Conservation (phyloP, 2,113 vertebrate genomes). For the Aptenodytes patagonicus region DNA sequence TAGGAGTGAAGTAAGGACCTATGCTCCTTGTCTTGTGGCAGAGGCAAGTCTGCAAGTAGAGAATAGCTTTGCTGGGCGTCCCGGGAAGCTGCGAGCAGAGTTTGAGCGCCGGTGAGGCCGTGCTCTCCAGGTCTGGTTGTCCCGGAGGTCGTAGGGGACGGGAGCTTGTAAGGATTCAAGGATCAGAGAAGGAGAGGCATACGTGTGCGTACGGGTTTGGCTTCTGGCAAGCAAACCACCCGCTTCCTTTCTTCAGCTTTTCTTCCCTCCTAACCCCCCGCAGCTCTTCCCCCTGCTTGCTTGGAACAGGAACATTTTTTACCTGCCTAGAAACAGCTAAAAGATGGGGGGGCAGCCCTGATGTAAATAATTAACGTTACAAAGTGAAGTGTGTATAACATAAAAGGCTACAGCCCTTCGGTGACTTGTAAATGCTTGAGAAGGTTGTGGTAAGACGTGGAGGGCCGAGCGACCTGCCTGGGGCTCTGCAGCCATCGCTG, state of each 20-base stretch:
- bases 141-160: slow-evolving; percentile 3
- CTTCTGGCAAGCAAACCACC: slow-evolving; percentile 50
- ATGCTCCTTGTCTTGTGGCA: not conserved
- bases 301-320: slow-evolving; percentile 11
- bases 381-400: slow-evolving; percentile 76
- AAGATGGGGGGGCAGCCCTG: slow-evolving; percentile 34
- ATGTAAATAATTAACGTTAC: slow-evolving; percentile 76
- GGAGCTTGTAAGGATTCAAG: slow-evolving; percentile 37
- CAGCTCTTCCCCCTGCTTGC: slow-evolving; percentile 41
- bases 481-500: slow-evolving; percentile 58
- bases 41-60: not conserved
- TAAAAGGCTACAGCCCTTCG: slow-evolving; percentile 70
- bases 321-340: slow-evolving; percentile 63
- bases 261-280: slow-evolving; percentile 1
- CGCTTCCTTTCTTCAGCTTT: slow-evolving; percentile 59
- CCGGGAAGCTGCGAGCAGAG: slow-evolving; percentile 18
- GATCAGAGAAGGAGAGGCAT: slow-evolving; percentile 41
- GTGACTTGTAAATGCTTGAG: slow-evolving; percentile 78
- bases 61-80: not conserved
- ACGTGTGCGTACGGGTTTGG: not conserved
- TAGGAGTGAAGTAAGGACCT: not conserved
- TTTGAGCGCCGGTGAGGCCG: not conserved
- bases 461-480: slow-evolving; percentile 71
- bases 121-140: not conserved
- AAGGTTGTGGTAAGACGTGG: slow-evolving; percentile 65